Base-by-base conservation (phyloP, 2,797 vertebrate species). In the Paedocypris micromegethes region DNA sequence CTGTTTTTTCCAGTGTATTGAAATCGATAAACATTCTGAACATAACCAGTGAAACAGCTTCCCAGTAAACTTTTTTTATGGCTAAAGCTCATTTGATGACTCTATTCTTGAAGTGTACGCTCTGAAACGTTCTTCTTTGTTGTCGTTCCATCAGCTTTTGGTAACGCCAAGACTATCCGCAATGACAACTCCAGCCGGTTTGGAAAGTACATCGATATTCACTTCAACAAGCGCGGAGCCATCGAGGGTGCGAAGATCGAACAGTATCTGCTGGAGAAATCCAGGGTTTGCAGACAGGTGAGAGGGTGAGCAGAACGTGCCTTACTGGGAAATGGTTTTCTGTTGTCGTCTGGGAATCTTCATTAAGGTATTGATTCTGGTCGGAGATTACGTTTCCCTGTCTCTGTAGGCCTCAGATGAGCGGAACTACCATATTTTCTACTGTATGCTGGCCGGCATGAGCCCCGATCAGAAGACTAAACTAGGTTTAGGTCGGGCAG, bases 111-210 rank as follows among this genome's bases (percentile, higher is more conserved):
- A 23, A 23, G 23, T 23, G 23, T 23, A 23, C 23, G 23, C 23
- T 23, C 23, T 23, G 23, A 23, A 23, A 23, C 23, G 23, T 23
- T 23, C 1, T 23, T 23, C 23, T 23, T 23, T 23, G 23, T 23
- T 23, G 23, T 23, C 23, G 40, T 64, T 56, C 51, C 39, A 3
- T 0, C 83, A 99, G 96, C 96, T 1, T 99, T 99, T 0, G 96
- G 96, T 2, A 98, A 98, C 0, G 96, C 96, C 0, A 99, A 98
- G 85, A 99, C 96, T 0, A 96, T 99, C 66, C 93, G 96, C 57
- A 99, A 99, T 0, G 96, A 99, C 83, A 99, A 99, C 80, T 99
- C 96, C 0, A 97, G 94, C 72, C 92, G 96, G 3, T 99, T 99
- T 2, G 96, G 96, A 49, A 99, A 99, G 78, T 99, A 98, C 83